Base-by-base conservation (phyloP, 2,797 vertebrate species). In the Sebastes matsubarae region DNA sequence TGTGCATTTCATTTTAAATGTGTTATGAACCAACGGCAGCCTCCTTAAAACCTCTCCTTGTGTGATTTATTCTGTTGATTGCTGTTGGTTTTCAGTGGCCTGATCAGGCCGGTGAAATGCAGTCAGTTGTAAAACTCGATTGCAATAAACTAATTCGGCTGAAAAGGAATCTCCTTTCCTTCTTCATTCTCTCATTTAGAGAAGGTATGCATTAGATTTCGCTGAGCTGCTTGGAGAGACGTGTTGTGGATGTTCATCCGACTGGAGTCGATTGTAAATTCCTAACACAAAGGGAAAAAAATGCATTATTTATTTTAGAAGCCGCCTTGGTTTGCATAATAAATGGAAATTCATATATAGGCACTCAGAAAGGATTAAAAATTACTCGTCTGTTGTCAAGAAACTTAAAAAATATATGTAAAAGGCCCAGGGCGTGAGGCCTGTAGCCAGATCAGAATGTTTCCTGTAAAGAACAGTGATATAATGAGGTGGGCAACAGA, bases 1-100 rank as follows among this genome's bases (percentile, higher is more conserved):
- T 82, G 63, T 77, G 72, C 74, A 76, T 82, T 87, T 82, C 66
- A 74, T 88, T 88, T 74, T 29, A 68, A 75, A 79, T 77, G 75
- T 61, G 61, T 75, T 67, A 42, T 29, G 77, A 82, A 79, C 38
- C 75, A 36, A 71, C 24, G 0, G 18, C 55, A 74, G 52, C 58
- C 55, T 66, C 58, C 68, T 78, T 82, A 82, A 46, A 88, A 81
- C 14, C 4, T 22, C 67, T 76, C 57, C 79, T 68, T 20, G 68
- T 82, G 52, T 69, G 72, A 83, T 85, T 89, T 80, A 85, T 83
- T 69, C 74, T 34, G 65, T 22, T 74, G 75, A 66, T 84, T 76
- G 81, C 71, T 63, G 69, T 67, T 64, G 67, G 29, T 77, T 87
- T 81, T 80, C 69, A 81, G 61, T 13, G 54, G 4, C 50, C 60